Percentiles rank a stretch among this genome's conserved stretches.
phyloP scores from a whole-genome alignment of 2,797 vertebrate species.

The Coendou prehensilis region DNA sequence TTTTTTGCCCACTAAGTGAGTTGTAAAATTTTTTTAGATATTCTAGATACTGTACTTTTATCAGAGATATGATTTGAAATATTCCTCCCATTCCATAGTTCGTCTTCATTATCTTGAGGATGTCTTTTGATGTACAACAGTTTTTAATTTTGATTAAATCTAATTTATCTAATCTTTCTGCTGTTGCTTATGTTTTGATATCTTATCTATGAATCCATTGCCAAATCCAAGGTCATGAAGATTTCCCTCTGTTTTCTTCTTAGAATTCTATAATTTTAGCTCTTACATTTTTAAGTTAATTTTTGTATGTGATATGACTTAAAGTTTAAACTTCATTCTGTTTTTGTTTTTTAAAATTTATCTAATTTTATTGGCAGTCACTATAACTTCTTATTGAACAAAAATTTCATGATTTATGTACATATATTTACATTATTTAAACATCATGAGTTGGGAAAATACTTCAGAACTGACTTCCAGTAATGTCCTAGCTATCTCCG shows the following conservation, averaged over 20 bases:
- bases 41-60: neutral
- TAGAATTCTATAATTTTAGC: neutral
- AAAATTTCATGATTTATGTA: neutral
- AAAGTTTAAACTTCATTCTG: neutral
- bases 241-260: neutral
- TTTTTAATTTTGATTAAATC: neutral
- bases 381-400: neutral
- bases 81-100: neutral
- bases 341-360: neutral
- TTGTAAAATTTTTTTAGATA: neutral
- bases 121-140: neutral
- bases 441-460: neutral
- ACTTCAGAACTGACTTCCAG: neutral
- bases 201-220: neutral
- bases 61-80: neutral
- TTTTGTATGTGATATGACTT: neutral
- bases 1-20: neutral
- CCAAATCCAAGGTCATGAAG: neutral
- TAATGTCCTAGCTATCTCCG: neutral
- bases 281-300: neutral
- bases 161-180: neutral
- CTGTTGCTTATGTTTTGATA: neutral
- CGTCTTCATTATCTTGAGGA: neutral
- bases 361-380: neutral
- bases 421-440: neutral